Evolutionary conservation across 2,888 invertebrate species (phyloP).

Genomic region (Napeogenes inachia): DNA sequence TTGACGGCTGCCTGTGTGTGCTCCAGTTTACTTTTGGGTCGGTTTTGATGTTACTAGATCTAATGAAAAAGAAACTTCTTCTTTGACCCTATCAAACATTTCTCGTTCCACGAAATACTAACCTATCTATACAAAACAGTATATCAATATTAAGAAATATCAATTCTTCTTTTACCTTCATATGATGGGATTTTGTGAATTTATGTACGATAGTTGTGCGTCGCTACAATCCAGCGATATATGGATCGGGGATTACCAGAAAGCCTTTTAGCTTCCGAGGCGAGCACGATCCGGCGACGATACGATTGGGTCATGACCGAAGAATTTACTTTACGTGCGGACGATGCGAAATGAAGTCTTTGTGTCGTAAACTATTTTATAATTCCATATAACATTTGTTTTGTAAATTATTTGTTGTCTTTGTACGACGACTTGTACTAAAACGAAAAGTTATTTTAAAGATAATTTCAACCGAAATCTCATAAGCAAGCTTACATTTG

Average conservation of each 20-base stretch:
- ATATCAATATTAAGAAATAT: neutral
- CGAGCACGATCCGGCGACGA: too few species aligned
- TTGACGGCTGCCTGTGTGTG: slow-evolving; percentile 1
- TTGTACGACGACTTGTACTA: too few species aligned
- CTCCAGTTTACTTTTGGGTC: slow-evolving; percentile 15
- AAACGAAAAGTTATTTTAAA: too few species aligned
- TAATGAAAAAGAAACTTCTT: neutral
- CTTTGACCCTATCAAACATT: neutral
- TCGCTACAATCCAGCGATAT: slow-evolving; percentile 11
- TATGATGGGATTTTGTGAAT: slow-evolving; percentile 9
- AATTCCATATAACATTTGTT: too few species aligned
- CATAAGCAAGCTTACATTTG: too few species aligned
- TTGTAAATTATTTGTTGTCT: too few species aligned
- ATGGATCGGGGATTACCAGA: slow-evolving; percentile 13
- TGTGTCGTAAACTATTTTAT: too few species aligned
- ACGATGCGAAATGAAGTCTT: too few species aligned
- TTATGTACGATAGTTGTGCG: slow-evolving; percentile 26
- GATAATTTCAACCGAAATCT: too few species aligned
- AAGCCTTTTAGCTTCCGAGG: too few species aligned
- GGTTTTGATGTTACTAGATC: neutral
- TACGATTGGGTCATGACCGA: too few species aligned
- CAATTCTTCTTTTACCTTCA: neutral
- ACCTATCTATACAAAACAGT: neutral
- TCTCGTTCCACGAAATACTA: neutral
- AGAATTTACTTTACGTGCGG: too few species aligned